phyloP scores from a whole-genome alignment of 2,113 vertebrate genomes.

The Corydoras sp. region DNA sequence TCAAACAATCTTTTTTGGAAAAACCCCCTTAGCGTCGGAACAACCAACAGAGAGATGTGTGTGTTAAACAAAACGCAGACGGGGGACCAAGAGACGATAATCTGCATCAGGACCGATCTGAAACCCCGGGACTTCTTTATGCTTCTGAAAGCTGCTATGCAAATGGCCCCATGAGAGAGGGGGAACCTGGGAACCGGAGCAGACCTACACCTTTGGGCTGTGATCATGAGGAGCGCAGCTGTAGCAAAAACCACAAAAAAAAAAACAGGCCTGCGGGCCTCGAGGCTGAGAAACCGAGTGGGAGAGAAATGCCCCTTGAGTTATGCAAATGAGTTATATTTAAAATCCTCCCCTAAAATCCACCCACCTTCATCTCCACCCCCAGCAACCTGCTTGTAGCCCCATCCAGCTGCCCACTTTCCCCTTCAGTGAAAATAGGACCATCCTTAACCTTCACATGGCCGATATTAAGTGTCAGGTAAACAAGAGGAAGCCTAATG shows the following conservation, averaged over 20 bases:
- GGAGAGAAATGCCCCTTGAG: constrained; percentile 38
- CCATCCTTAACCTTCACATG: constrained; percentile 10
- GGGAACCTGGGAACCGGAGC: not conserved
- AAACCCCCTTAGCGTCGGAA: not conserved
- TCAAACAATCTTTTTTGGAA: constrained; percentile 33
- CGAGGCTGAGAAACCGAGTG: not conserved
- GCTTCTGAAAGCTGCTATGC: constrained; percentile 9
- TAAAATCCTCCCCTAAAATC: not conserved
- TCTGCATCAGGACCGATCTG: constrained; percentile 3
- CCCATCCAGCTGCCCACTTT: constrained; percentile 26
- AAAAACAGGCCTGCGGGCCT: constrained; percentile 4
- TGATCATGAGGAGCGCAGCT: constrained; percentile 15
- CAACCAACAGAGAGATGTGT: constrained; percentile 4
- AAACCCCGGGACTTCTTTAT: not conserved
- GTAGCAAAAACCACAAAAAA: not conserved
- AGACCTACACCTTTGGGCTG: constrained; percentile 5
- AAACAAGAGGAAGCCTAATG: constrained; percentile 42
- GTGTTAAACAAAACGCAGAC: not conserved
- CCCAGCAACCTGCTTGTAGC: too few species aligned
- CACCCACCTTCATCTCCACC: not conserved
- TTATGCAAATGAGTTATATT: constrained; percentile 31
- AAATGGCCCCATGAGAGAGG: not conserved
- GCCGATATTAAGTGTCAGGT: constrained; percentile 47
- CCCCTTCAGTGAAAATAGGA: constrained; percentile 7
- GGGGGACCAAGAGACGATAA: not conserved